Percentiles rank a stretch among this genome's conserved stretches.
Evolutionary conservation across 2,113 vertebrate species (phyloP).

Genomic region (Illadopsis cleaveri): DNA sequence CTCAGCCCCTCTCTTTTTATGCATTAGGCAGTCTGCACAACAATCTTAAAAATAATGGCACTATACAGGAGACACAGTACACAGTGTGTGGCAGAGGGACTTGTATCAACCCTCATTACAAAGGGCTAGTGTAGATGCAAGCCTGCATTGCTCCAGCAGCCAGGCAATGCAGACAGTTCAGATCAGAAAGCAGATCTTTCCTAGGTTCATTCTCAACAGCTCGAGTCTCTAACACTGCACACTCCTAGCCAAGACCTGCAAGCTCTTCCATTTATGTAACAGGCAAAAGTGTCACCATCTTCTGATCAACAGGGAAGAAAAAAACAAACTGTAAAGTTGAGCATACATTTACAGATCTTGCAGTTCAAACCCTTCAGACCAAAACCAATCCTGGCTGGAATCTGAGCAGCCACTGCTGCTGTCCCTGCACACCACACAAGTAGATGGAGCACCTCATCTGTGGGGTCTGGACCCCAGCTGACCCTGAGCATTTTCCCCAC

Average conservation of each 20-base stretch:
- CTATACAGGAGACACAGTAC: not conserved
- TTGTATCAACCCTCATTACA: not conserved
- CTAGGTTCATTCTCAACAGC: not conserved
- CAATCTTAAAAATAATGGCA: not conserved
- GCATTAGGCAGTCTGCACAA: not conserved
- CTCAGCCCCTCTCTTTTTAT: not conserved
- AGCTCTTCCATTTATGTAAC: not conserved
- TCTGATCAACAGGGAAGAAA: not conserved
- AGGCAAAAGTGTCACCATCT: not conserved
- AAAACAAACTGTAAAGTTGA: not conserved
- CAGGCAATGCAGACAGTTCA: not conserved
- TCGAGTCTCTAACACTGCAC: not conserved
- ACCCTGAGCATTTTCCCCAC: not conserved
- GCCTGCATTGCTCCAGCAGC: not conserved
- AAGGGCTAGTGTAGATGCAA: not conserved
- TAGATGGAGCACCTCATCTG: rapidly evolving
- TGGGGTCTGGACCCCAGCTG: not conserved
- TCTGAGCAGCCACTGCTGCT: not conserved
- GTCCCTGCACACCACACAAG: not conserved
- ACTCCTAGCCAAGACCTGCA: not conserved
- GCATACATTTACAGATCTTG: not conserved
- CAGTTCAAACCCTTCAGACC: not conserved
- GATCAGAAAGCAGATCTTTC: not conserved
- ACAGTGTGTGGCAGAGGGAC: not conserved
- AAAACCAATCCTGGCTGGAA: not conserved